phyloP scores from a whole-genome alignment of 2,888 invertebrate genomes.

The Metacarcinus magister region DNA sequence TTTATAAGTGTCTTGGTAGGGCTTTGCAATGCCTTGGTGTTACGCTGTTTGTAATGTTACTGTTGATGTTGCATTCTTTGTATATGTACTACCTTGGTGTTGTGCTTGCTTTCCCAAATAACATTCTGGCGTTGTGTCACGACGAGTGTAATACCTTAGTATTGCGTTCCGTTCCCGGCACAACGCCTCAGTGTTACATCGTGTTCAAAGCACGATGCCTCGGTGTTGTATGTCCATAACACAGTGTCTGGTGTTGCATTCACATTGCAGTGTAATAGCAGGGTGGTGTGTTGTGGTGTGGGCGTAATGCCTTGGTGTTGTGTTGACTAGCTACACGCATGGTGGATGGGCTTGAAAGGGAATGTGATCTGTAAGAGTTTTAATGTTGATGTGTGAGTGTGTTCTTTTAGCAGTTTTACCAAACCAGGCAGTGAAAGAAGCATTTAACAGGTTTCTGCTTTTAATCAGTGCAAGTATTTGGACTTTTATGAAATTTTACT shows the following conservation, averaged over 20 bases:
- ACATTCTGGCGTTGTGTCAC: background rate
- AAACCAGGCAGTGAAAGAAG: constrained; percentile 43
- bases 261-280: background rate
- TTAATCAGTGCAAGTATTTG: background rate
- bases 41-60: background rate
- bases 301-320: background rate
- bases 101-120: background rate
- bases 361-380: constrained; percentile 48
- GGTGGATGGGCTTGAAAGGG: constrained; percentile 47
- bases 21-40: background rate
- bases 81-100: background rate
- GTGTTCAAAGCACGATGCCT: background rate
- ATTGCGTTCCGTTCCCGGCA: background rate
- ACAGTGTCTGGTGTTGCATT: constrained; percentile 28
- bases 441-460: constrained; percentile 47
- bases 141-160: background rate
- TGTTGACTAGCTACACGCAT: constrained; percentile 30
- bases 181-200: background rate
- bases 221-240: background rate
- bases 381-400: constrained; percentile 10
- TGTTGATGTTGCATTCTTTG: background rate
- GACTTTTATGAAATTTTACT: constrained; percentile 49
- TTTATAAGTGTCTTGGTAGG: constrained; percentile 64
- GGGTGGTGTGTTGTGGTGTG: background rate
- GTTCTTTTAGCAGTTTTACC: constrained; percentile 12